Conservation (phyloP, 2,888 invertebrate species). For the Craniophora ligustri region DNA sequence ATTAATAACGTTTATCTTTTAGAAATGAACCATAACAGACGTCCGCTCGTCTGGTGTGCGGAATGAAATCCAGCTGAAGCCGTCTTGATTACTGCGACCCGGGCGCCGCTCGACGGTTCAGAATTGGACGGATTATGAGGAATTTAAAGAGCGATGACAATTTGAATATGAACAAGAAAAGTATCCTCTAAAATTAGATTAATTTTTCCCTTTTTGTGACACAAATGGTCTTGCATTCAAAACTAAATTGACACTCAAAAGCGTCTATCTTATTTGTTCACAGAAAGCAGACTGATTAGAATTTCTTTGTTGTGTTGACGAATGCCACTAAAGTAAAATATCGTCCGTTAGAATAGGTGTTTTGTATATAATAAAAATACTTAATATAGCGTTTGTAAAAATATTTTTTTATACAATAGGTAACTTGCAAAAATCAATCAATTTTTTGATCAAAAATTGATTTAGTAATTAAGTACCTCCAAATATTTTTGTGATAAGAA, state of each 20-base stretch:
- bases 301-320: conserved; percentile 71
- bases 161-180: conserved; percentile 85
- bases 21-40: conserved; percentile 67
- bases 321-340: conserved; percentile 60
- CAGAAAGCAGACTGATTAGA: conserved; percentile 62
- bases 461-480: too few relatives aligned
- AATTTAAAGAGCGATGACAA: conserved; percentile 87
- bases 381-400: too few relatives aligned
- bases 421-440: too few relatives aligned
- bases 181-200: conserved; percentile 77
- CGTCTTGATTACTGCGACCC: conserved; percentile 85
- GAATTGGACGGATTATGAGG: conserved; percentile 88
- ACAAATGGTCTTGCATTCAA: conserved; percentile 51
- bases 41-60: conserved; percentile 72
- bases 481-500: conserved; percentile 41
- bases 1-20: conserved; percentile 57
- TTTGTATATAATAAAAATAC: too few relatives aligned
- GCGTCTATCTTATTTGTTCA: conserved; percentile 46
- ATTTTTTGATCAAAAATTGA: too few relatives aligned
- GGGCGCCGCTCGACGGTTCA: conserved; percentile 79
- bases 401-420: too few relatives aligned
- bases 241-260: conserved; percentile 56
- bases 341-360: too few relatives aligned
- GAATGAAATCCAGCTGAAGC: conserved; percentile 84
- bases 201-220: conserved; percentile 63